Percentiles rank a stretch among this genome's conserved stretches.
These are phyloP conservation scores for Alexandromys fortis DNA, from an alignment of 2,113 vertebrate genomes.

Conservation along the genomic window DNA sequence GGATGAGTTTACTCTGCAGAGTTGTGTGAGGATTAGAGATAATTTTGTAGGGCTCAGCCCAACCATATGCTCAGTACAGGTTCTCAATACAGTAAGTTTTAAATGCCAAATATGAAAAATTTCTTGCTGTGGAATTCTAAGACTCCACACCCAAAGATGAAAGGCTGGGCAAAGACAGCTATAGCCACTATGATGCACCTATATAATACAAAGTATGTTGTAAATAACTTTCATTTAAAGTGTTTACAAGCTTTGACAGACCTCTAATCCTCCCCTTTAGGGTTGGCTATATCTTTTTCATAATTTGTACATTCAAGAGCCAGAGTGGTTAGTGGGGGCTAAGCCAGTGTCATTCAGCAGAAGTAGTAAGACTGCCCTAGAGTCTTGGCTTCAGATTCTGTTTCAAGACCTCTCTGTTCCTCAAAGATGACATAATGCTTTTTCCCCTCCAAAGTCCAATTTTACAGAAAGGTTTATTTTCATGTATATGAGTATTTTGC, in stretches of 20 bases:
- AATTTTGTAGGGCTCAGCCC: slow-evolving; percentile 12
- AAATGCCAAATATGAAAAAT: slow-evolving; percentile 36
- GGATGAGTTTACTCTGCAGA: neutral
- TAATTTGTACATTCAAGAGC: neutral
- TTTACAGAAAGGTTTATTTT: neutral
- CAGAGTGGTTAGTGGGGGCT: neutral
- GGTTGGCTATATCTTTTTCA: neutral
- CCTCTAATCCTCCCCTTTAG: slow-evolving; percentile 8
- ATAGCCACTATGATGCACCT: slow-evolving; percentile 21
- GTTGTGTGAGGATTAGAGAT: slow-evolving; percentile 33
- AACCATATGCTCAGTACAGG: neutral
- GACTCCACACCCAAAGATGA: slow-evolving; percentile 5
- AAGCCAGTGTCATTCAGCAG: slow-evolving; percentile 4
- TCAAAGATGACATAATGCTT: slow-evolving; percentile 17
- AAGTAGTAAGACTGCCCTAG: neutral
- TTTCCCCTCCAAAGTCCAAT: neutral
- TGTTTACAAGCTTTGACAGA: slow-evolving; percentile 37
- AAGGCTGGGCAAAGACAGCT: slow-evolving; percentile 49
- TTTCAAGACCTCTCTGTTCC: neutral
- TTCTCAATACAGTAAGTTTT: slow-evolving; percentile 7
- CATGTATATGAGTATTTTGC: neutral
- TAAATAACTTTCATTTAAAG: slow-evolving; percentile 55
- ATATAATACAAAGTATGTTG: slow-evolving; percentile 39
- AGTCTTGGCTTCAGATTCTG: slow-evolving; percentile 33
- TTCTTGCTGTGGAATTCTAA: slow-evolving; percentile 51